phyloP scores from a whole-genome alignment of 2,888 invertebrate genomes.

The Ochropleura leucogaster region DNA sequence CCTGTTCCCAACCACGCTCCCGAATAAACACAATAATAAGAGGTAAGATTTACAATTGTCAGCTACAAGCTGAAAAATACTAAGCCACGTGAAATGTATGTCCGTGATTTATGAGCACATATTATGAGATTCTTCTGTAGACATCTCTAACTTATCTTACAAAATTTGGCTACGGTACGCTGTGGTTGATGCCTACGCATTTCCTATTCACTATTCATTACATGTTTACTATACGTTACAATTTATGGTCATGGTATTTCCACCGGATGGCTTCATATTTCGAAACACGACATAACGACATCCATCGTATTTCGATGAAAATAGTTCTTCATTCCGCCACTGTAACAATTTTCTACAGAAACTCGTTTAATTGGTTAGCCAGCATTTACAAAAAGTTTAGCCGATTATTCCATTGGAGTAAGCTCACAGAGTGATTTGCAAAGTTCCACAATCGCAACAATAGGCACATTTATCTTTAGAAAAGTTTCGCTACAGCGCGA shows the following conservation, averaged over 20 bases:
- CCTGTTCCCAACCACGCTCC: conserved; percentile 18
- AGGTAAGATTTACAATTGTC: conserved; percentile 50
- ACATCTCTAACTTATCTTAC: conserved; percentile 62
- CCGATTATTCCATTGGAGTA: conserved; percentile 68
- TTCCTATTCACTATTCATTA: conserved; percentile 47
- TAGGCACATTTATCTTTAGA: conserved; percentile 71
- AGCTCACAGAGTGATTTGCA: conserved; percentile 71
- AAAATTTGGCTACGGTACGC: conserved; percentile 50
- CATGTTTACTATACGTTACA: conserved; percentile 39
- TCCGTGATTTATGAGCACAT: conserved; percentile 62
- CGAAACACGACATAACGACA: conserved; percentile 9
- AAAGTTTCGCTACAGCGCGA: conserved; percentile 67
- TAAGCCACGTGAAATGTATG: conserved; percentile 58
- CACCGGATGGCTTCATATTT: conserved; percentile 10
- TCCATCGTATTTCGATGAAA: conserved; percentile 26
- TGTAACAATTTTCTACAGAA: conserved; percentile 60
- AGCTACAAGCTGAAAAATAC: conserved; percentile 53
- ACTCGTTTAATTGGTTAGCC: conserved; percentile 67
- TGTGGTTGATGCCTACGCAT: conserved; percentile 59
- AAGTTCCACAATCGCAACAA: conserved; percentile 73
- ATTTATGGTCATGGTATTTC: conserved; percentile 7
- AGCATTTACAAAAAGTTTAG: conserved; percentile 65
- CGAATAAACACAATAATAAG: conserved; percentile 60
- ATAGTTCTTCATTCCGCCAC: conserved; percentile 32
- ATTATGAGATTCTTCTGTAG: conserved; percentile 65